Percentiles rank a stretch among this genome's conserved stretches.
Conservation (phyloP, 2,113 vertebrate genomes). For the Oryzias javanicus region DNA sequence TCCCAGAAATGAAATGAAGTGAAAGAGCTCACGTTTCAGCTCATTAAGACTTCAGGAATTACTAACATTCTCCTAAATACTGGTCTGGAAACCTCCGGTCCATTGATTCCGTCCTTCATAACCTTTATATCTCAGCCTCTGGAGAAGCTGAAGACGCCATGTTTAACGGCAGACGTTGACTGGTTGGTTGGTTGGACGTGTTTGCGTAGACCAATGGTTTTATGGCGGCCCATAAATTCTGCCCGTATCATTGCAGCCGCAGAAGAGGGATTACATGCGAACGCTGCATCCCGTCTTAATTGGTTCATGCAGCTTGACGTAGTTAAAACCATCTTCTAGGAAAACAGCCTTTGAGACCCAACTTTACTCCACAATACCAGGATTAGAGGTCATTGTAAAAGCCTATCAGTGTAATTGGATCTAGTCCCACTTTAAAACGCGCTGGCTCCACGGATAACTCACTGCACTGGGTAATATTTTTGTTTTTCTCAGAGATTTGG, state of each 20-base stretch:
- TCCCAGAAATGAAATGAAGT: too few species aligned
- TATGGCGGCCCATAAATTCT: not conserved
- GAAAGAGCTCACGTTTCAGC: not conserved
- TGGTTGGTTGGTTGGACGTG: not conserved
- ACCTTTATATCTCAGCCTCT: not conserved
- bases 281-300: not conserved
- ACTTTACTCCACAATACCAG: not conserved
- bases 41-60: not conserved
- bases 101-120: not conserved
- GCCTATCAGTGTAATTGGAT: constrained; percentile 10
- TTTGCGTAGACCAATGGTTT: not conserved
- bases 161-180: not conserved
- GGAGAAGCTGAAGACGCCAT: not conserved
- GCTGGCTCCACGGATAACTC: not conserved
- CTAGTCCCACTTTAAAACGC: not conserved
- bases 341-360: not conserved
- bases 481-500: not conserved
- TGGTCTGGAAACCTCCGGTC: not conserved
- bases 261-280: not conserved
- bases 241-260: not conserved
- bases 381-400: not conserved
- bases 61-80: not conserved
- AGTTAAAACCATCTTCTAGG: constrained; percentile 3
- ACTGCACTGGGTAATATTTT: not conserved
- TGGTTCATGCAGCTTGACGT: constrained; percentile 5